phyloP scores from a whole-genome alignment of 92 coral and sea anemone species.

The Zoanthus sociatus region DNA sequence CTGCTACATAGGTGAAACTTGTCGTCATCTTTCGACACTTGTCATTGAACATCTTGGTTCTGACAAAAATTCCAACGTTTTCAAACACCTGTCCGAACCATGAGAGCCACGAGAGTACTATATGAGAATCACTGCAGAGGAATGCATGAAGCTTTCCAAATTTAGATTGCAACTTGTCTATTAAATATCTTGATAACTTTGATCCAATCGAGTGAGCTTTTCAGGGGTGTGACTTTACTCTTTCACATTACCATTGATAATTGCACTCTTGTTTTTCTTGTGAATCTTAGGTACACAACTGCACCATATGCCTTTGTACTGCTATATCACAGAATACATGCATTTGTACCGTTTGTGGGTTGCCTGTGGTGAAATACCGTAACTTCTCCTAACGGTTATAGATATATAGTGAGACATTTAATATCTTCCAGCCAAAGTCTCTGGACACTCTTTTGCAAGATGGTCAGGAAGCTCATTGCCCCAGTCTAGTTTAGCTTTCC shows the following conservation, averaged over 20 bases:
- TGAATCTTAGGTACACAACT: too few species aligned
- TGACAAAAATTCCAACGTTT: too few species aligned
- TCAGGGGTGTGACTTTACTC: slow-evolving; percentile 13
- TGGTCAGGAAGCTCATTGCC: neutral
- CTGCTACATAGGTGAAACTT: too few species aligned
- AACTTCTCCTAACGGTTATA: too few species aligned
- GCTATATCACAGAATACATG: too few species aligned
- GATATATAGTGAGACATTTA: neutral
- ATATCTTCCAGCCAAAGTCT: neutral
- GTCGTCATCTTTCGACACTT: too few species aligned
- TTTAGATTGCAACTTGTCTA: neutral
- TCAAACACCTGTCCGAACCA: too few species aligned
- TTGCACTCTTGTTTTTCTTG: too few species aligned
- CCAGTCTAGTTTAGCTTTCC: neutral
- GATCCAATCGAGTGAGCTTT: slow-evolving; percentile 31
- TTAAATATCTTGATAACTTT: neutral
- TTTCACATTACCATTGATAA: neutral
- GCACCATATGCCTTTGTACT: too few species aligned
- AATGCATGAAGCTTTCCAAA: neutral
- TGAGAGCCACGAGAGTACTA: slow-evolving; percentile 8
- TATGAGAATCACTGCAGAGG: slow-evolving; percentile 31
- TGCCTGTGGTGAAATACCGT: too few species aligned
- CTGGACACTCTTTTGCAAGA: neutral
- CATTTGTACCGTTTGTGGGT: too few species aligned
- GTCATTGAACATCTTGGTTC: too few species aligned